Evolutionary conservation across 2,888 invertebrate species (phyloP).

Genomic region (Noctua janthe): DNA sequence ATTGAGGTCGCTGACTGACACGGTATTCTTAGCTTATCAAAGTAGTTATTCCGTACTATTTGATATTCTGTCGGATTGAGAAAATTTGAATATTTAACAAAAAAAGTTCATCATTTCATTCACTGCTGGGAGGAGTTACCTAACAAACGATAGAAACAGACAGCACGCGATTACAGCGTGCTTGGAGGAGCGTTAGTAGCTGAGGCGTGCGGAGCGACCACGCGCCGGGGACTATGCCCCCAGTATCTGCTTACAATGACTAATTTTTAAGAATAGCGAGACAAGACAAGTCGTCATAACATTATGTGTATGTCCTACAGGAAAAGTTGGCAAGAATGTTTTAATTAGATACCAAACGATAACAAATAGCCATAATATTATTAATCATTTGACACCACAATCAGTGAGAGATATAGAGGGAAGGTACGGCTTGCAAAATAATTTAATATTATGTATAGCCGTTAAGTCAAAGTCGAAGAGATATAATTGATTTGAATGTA

Average conservation of each 20-base stretch:
- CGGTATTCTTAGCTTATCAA: conserved; percentile 43
- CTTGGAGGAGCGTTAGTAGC: conserved; percentile 49
- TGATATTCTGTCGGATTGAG: not conserved
- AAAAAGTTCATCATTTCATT: conserved; percentile 45
- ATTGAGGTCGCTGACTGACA: conserved; percentile 63
- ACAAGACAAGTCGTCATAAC: conserved; percentile 49
- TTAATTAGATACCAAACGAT: conserved; percentile 24
- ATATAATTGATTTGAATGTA: conserved; percentile 21
- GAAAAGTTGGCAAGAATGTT: conserved; percentile 63
- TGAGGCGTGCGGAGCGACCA: conserved; percentile 61
- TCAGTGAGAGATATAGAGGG: conserved; percentile 27
- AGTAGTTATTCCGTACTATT: conserved; percentile 20
- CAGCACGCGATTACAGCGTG: conserved; percentile 79
- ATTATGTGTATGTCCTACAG: conserved; percentile 44
- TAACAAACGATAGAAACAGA: conserved; percentile 36
- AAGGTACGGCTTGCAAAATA: conserved; percentile 12
- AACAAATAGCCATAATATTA: conserved; percentile 17
- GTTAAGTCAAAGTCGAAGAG: conserved; percentile 25
- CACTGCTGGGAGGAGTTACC: conserved; percentile 35
- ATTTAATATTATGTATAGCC: conserved; percentile 4
- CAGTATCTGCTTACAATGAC: conserved; percentile 69
- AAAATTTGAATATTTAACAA: conserved; percentile 13
- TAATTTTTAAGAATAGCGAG: conserved; percentile 74
- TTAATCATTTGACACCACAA: conserved; percentile 27
- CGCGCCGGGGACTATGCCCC: conserved; percentile 78